Evolutionary conservation across 37 sponge, comb jelly and placozoan species (phyloP), one percentile per base, ranked within the genome.

Genomic region (Beroe forskalii): DNA sequence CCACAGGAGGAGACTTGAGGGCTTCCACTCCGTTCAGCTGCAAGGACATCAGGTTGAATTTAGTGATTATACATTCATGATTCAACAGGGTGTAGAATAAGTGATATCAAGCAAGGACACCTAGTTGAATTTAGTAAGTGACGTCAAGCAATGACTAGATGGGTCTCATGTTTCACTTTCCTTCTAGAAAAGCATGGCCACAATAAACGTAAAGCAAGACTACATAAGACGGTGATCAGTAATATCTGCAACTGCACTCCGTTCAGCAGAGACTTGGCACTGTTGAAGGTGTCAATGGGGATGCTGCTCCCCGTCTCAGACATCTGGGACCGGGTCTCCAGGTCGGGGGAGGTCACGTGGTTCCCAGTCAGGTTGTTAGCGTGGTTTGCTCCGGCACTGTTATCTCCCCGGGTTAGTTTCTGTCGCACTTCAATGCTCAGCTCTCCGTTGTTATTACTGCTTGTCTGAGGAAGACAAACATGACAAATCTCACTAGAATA

Each of bases 21-120:
- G 44, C 14, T 43, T 80, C 86, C 44, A 80, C 42, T 27, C 86
- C 86, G 86, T 80, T 80, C 55, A 32, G 28, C 72, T 69, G n/a
- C n/a, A n/a, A n/a, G n/a, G n/a, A n/a, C n/a, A n/a, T n/a, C n/a
- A n/a, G n/a, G n/a, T n/a, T n/a, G n/a, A n/a, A n/a, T n/a, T n/a
- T n/a, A n/a, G n/a, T n/a, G n/a, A n/a, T n/a, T n/a, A n/a, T n/a
- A n/a, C n/a, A n/a, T n/a, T n/a, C n/a, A n/a, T n/a, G n/a, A n/a
- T n/a, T n/a, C n/a, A n/a, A n/a, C n/a, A n/a, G n/a, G n/a, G n/a
- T n/a, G n/a, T n/a, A n/a, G n/a, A n/a, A n/a, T n/a, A n/a, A n/a
- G n/a, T n/a, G n/a, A n/a, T n/a, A n/a, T n/a, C n/a, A n/a, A n/a
- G n/a, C n/a, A n/a, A n/a, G n/a, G n/a, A n/a, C n/a, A n/a, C n/a